A percentile compares a stretch with the other conserved stretches of the same genome.
These are phyloP conservation scores for Corydoras maculifer DNA, from an alignment of 2,113 vertebrate species.

Conservation along the genomic window DNA sequence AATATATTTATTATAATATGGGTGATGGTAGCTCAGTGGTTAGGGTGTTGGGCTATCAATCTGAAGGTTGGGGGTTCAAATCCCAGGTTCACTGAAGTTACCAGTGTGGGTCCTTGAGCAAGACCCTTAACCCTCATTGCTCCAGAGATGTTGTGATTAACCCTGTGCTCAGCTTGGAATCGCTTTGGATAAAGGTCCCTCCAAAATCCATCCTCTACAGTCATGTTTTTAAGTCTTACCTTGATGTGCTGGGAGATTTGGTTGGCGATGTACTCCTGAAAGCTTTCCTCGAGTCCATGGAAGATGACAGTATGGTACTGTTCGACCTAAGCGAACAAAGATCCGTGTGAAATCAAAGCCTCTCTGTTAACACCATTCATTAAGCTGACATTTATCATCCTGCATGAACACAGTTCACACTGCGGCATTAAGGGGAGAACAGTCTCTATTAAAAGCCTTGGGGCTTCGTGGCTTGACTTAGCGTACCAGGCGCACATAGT, in stretches of 20 bases:
- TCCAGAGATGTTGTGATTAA: no score
- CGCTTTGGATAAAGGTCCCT: no score
- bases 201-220: background rate
- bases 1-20: no score
- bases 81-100: no score
- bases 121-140: no score
- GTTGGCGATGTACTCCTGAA: constrained; percentile 79
- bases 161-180: no score
- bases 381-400: no score
- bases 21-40: no score
- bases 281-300: constrained; percentile 89
- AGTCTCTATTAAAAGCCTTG: background rate
- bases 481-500: constrained; percentile 88
- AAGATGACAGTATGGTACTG: constrained; percentile 90
- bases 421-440: background rate
- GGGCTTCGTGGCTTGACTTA: background rate
- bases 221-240: constrained; percentile 52
- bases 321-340: constrained; percentile 72
- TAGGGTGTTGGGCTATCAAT: no score
- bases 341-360: background rate
- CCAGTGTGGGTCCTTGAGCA: no score
- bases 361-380: background rate
- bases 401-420: no score
- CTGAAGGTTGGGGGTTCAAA: no score
- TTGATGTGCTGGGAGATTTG: constrained; percentile 82